phyloP scores from a whole-genome alignment of 2,113 vertebrate genomes.

The Erpornis zantholeuca region DNA sequence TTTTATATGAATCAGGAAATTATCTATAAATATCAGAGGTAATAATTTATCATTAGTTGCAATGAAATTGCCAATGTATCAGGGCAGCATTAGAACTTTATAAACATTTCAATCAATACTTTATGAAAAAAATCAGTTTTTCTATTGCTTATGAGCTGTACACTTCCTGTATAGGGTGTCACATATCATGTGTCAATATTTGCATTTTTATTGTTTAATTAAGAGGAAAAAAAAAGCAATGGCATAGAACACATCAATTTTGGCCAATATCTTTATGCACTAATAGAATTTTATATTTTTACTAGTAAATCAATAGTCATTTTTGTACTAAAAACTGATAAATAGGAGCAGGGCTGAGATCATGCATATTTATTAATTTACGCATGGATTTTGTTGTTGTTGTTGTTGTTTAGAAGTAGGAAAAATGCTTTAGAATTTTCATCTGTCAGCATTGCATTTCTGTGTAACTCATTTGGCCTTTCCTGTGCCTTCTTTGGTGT shows the following conservation, averaged over 20 bases:
- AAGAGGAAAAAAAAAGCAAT: background rate
- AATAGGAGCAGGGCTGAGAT: background rate
- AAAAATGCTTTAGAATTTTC: background rate
- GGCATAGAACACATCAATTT: background rate
- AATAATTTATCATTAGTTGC: background rate
- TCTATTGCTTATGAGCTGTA: background rate
- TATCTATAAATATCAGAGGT: background rate
- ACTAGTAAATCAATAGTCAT: background rate
- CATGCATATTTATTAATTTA: background rate
- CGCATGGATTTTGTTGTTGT: background rate
- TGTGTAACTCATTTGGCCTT: background rate
- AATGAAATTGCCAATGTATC: background rate
- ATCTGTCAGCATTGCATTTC: background rate
- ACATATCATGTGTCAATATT: background rate
- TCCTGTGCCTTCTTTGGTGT: background rate
- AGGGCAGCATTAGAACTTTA: background rate
- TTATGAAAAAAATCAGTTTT: background rate
- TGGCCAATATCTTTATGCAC: background rate
- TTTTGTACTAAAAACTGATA: background rate
- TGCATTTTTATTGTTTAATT: background rate
- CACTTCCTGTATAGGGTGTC: background rate
- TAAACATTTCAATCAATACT: background rate
- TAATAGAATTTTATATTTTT: background rate
- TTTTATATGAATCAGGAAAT: background rate
- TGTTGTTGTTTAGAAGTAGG: background rate